phyloP scores from a whole-genome alignment of 2,113 vertebrate species.

The Muntiacus muntjak region DNA sequence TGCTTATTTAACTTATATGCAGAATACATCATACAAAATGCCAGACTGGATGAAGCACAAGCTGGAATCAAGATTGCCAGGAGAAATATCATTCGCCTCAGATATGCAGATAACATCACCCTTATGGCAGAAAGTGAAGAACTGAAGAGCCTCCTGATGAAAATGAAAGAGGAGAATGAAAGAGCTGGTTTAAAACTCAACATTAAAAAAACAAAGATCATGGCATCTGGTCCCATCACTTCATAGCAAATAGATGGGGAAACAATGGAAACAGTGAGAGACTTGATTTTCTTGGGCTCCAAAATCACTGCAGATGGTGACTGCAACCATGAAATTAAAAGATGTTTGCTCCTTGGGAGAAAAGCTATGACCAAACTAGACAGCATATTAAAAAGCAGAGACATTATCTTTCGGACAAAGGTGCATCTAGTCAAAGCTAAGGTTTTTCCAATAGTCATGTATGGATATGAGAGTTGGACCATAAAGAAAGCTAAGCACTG shows the following conservation, averaged over 20 bases:
- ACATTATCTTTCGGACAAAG: neutral
- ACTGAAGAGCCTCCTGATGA: neutral
- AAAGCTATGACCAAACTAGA: neutral
- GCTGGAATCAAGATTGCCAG: neutral
- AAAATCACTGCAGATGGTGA: neutral
- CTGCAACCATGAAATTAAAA: neutral
- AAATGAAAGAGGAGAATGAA: neutral
- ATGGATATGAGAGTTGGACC: neutral
- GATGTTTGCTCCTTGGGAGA: accelerated
- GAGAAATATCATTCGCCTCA: neutral
- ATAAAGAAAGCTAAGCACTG: neutral
- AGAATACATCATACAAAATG: neutral
- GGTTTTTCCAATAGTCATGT: neutral
- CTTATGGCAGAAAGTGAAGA: neutral
- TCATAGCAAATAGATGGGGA: neutral
- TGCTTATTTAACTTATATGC: neutral
- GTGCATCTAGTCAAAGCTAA: neutral
- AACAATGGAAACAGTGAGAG: neutral
- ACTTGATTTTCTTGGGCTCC: neutral
- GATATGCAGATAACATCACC: neutral
- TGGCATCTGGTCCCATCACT: neutral
- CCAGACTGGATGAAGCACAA: neutral
- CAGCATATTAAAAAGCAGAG: neutral
- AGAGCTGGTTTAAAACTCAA: neutral
- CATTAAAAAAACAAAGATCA: neutral